phyloP scores from a whole-genome alignment of 2,888 invertebrate genomes.

The Drosophila stalkeri region DNA sequence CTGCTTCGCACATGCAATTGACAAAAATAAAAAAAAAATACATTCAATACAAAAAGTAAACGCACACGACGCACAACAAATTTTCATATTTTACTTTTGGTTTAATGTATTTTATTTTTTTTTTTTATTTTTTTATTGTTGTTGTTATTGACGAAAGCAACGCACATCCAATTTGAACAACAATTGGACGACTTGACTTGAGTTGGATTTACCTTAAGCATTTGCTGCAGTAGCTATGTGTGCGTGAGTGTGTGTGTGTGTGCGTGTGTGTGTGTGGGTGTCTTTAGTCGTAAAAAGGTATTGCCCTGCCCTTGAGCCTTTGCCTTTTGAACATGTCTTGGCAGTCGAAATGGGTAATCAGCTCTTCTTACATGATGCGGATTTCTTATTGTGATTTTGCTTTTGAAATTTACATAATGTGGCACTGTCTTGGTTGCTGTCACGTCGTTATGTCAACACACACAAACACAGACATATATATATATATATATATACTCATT shows the following conservation, averaged over 20 bases:
- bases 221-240: constrained; percentile 25
- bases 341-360: constrained; percentile 58
- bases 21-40: constrained; percentile 25
- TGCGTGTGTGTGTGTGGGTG: constrained; percentile 9
- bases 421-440: constrained; percentile 48
- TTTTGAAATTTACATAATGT: constrained; percentile 74
- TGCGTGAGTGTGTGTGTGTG: constrained; percentile 3
- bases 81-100: constrained; percentile 19
- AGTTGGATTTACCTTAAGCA: constrained; percentile 41
- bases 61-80: constrained; percentile 26
- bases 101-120: constrained; percentile 7
- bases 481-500: no score
- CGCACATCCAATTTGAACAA: constrained; percentile 57
- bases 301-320: constrained; percentile 47
- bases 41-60: constrained; percentile 16
- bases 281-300: constrained; percentile 53
- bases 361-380: constrained; percentile 60
- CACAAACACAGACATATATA: constrained; percentile 9
- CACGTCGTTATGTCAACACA: constrained; percentile 62
- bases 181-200: constrained; percentile 58
- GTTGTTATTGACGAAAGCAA: constrained; percentile 46
- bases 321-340: constrained; percentile 37
- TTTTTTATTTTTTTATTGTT: constrained; percentile 29
- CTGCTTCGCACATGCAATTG: constrained; percentile 46
- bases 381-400: constrained; percentile 69